Base-by-base conservation (phyloP, 2,113 vertebrate genomes). In the Gymnarchus niloticus region DNA sequence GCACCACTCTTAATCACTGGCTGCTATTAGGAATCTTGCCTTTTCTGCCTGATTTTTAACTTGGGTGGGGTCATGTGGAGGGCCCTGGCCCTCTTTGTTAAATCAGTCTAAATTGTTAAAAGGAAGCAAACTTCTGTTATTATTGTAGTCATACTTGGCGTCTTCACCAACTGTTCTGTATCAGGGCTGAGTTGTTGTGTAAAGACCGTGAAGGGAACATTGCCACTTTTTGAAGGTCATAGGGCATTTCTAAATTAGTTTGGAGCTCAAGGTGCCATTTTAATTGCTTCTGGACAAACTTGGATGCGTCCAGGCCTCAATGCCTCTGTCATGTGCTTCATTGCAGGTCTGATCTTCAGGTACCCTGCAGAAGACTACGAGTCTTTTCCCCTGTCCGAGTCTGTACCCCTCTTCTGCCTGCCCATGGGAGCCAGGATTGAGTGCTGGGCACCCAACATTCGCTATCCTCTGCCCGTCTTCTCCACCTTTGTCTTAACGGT, bases 341-440 rank as follows among this genome's bases (percentile, higher is more conserved):
- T n/a, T 54, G 17, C 88, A 95, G 98, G 96, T 56, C 94, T 99
- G 87, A 97, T 99, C 91, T 99, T 99, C 91, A 96, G 98, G 85
- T 99, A 99, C 87, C 98, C 98, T 80, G 94, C 97, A 87, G 97
- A 99, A 52, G 95, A 99, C 89, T 98, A 98, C 86, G 97, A 98
- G 85, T 97, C 97, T 6, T 99, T 99, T 87, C 97, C 97, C 6
- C 93, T 99, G 83, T 96, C 98, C 0, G 96, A 98, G 86, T 98
- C 97, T n/a, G 98, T 99, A 54, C 98, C 98, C 83, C 95, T 99
- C 1, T 99, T 99, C 88, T 99, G 98, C 91, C 95, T 99, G 93
- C 98, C 98, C 2, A 99, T 99, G 98, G 98, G 98, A 85, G 97
- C 98, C 88, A 98, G 96, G 87, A 97, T 99, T 85, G 98, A 99